Evolutionary conservation across 2,113 vertebrate species (phyloP).

Genomic region (Blennius ocellaris): DNA sequence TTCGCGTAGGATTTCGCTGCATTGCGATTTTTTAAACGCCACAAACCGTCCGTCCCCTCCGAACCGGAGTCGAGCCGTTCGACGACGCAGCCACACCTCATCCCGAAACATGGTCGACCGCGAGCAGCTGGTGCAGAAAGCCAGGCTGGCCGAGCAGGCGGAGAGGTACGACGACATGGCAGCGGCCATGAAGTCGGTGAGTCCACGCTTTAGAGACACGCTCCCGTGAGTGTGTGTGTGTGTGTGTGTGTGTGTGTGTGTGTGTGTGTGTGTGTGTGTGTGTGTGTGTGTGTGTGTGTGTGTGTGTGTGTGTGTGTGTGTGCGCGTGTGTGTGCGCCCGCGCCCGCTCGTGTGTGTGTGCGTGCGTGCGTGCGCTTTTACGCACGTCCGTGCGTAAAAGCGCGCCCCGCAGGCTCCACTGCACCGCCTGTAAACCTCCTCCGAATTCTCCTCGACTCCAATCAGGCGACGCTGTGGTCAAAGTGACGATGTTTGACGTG

Average conservation of each 20-base stretch:
- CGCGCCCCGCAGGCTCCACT: background rate
- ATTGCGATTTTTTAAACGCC: constrained; percentile 76
- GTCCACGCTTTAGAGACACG: constrained; percentile 71
- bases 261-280: too few species aligned
- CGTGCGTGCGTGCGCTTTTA: background rate
- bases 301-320: too few species aligned
- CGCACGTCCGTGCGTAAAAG: constrained; percentile 28
- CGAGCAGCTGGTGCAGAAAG: constrained; percentile 99
- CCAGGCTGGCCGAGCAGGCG: constrained; percentile 98
- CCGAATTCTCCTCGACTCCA: constrained; percentile 7
- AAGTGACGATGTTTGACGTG: background rate
- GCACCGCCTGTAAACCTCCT: constrained; percentile 6
- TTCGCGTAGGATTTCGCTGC: constrained; percentile 77
- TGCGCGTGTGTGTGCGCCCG: too few species aligned
- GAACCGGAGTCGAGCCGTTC: constrained; percentile 54
- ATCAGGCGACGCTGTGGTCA: background rate
- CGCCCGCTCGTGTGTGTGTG: constrained; percentile 9
- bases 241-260: background rate
- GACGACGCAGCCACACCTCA: constrained; percentile 52
- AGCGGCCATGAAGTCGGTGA: constrained; percentile 99
- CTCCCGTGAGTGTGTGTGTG: background rate
- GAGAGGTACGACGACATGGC: constrained; percentile 99
- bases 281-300: too few species aligned
- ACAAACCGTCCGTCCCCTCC: constrained; percentile 58
- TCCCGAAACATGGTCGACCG: constrained; percentile 91